Evolutionary conservation across 23 tunicate genomes (phyloP).

Genomic region (Halocynthia aurantium): DNA sequence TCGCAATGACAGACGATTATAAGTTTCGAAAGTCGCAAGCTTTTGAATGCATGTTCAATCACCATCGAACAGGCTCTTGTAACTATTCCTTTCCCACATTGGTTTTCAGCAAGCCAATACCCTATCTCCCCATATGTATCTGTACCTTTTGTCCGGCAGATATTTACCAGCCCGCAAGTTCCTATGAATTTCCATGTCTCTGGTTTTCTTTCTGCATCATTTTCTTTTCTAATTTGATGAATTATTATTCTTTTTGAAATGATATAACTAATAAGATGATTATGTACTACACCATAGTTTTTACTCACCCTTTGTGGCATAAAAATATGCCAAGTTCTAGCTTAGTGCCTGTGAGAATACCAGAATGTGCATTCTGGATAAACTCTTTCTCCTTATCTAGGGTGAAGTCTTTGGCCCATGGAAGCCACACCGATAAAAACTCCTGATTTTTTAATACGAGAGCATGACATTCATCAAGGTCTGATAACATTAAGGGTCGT

Average conservation of each 20-base stretch:
- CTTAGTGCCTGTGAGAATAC: no score
- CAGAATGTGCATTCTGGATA: no score
- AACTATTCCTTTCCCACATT: slow-evolving; percentile 12
- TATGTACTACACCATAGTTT: no score
- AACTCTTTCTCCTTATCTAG: no score
- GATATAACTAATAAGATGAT: no score
- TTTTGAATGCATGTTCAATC: background rate
- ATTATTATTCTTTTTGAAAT: no score
- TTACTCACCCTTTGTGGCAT: no score
- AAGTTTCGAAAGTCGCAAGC: background rate
- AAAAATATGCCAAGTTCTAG: no score
- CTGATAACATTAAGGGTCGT: no score
- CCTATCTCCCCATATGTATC: slow-evolving; percentile 6
- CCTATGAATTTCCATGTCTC: slow-evolving; percentile 15
- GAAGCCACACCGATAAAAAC: slow-evolving; percentile 14
- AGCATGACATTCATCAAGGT: background rate
- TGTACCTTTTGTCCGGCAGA: background rate
- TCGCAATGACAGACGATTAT: slow-evolving; percentile 8
- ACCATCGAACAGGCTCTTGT: slow-evolving; percentile 9
- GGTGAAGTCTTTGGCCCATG: slow-evolving; percentile 5
- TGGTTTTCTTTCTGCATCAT: no score
- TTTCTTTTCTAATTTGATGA: no score
- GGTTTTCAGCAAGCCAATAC: slow-evolving; percentile 12
- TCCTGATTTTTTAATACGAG: slow-evolving; percentile 8
- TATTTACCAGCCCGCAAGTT: slow-evolving; percentile 19